A percentile compares a stretch with the other conserved stretches of the same genome.
These are phyloP conservation scores for Centrocercus urophasianus DNA, from an alignment of 2,113 vertebrate species.

Conservation along the genomic window DNA sequence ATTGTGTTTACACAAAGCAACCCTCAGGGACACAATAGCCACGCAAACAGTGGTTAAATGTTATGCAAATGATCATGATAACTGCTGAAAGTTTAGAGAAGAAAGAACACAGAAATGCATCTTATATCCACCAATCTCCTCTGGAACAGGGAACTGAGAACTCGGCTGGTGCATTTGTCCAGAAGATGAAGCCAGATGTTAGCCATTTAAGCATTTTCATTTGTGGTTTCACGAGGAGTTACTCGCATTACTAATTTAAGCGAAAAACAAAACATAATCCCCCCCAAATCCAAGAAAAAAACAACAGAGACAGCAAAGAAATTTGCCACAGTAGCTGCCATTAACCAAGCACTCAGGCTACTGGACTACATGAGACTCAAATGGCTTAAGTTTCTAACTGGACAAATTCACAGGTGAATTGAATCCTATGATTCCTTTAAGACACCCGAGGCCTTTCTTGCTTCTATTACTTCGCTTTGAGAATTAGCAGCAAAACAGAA, in stretches of 20 bases:
- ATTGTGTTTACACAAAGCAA: neutral
- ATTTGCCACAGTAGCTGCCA: neutral
- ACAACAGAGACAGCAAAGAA: neutral
- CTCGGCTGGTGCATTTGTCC: neutral
- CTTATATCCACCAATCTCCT: neutral
- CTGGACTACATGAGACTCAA: neutral
- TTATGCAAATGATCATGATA: neutral
- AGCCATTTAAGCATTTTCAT: neutral
- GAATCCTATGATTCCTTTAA: neutral
- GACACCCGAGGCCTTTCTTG: neutral
- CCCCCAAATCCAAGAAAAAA: neutral
- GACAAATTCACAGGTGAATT: neutral
- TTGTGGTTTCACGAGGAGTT: neutral
- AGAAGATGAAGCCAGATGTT: neutral
- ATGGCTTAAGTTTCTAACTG: neutral
- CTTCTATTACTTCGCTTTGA: neutral
- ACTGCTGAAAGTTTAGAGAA: neutral
- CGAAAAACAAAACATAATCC: too few species aligned
- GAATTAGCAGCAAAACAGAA: neutral
- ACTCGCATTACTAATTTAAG: neutral
- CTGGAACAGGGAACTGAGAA: neutral
- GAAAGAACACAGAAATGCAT: neutral
- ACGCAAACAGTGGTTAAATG: neutral
- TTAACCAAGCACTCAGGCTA: neutral
- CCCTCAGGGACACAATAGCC: neutral